Percentiles rank a stretch among this genome's conserved stretches.
Evolutionary conservation across 2,113 vertebrate species (phyloP).

Genomic region (Microcebus ravelobensis): DNA sequence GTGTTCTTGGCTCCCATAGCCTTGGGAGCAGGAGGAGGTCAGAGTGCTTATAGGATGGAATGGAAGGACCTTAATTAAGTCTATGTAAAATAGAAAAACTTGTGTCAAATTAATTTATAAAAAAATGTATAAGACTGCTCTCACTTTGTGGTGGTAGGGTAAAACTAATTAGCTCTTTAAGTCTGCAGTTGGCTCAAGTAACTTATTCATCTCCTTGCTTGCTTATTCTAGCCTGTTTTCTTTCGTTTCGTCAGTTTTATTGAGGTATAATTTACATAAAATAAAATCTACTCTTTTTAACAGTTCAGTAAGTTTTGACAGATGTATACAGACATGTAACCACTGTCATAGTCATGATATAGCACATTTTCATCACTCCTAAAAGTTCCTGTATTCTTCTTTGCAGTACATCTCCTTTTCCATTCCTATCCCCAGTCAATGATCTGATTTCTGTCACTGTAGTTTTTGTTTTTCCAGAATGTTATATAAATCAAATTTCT

Average conservation of each 20-base stretch:
- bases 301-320: not conserved
- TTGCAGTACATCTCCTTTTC: not conserved
- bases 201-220: not conserved
- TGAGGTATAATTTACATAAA: constrained; percentile 17
- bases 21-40: not conserved
- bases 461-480: not conserved
- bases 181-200: not conserved
- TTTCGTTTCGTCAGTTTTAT: not conserved
- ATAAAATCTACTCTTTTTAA: not conserved
- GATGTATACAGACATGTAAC: not conserved
- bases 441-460: not conserved
- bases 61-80: constrained; percentile 13
- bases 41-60: not conserved
- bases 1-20: not conserved
- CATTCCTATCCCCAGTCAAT: not conserved
- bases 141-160: not conserved
- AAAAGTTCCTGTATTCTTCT: not conserved
- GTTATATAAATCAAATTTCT: not conserved
- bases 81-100: not conserved
- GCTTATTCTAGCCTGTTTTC: not conserved
- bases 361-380: not conserved
- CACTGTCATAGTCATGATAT: not conserved
- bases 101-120: not conserved
- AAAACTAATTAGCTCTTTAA: constrained; percentile 2
- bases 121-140: not conserved